Base-by-base conservation (phyloP, 2,797 vertebrate species). In the Tenualosa ilisha region DNA sequence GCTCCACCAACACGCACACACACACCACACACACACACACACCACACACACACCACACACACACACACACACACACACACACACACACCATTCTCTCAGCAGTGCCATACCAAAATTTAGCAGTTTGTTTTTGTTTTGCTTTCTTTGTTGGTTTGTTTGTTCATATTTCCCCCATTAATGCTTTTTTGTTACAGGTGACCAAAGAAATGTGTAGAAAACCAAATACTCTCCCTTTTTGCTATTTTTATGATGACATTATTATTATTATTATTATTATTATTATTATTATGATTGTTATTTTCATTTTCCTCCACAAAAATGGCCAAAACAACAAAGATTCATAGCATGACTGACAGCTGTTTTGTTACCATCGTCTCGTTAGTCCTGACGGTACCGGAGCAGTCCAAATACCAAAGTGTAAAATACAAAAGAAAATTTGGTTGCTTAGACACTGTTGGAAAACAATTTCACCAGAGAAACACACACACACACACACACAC, bases 181-280 rank as follows among this genome's bases (percentile, higher is more conserved):
- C 93, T 96, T 96, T 96, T 31, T 95, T 91, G 95, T 96, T 96
- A 96, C 96, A 96, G 96, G 95, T 96, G 93, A 96, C 96, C 96
- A 96, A 96, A 96, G 96, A 96, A 94, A 95, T 92, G 88, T 90
- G 94, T 96, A 96, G 94, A 94, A 96, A 96, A 96, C 95, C 96
- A 96, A 96, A 96, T 95, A 96, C 92, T 93, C 93, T 93, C 93
- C 93, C 90, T 89, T 92, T 90, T 88, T 93, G 87, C 31, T 93
- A 93, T 92, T 82, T 85, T 89, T 89, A 88, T 89, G 6, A 40
- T 40, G 15, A 75, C 43, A 75, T 75, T 40, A 75, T 51, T 9
- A 51, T 51, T 51, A 51, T 11, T 50, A 84, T 89, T 56, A 89
- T 83, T 81, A 86, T 31, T 0, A 31, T 31, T 0, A 31, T 31